phyloP scores from a whole-genome alignment of 2,797 vertebrate genomes.

The Ambastaia sidthimunki region DNA sequence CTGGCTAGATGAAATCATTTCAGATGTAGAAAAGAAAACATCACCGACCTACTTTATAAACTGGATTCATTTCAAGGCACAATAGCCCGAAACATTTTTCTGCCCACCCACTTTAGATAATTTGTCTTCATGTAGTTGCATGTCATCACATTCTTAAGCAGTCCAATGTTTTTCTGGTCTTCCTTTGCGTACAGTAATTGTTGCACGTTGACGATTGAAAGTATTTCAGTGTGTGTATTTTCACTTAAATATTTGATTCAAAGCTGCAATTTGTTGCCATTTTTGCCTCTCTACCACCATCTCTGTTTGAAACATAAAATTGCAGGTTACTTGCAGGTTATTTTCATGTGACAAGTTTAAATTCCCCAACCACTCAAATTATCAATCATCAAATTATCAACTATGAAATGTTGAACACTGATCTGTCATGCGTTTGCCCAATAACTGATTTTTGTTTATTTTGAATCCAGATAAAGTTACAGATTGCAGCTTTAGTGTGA shows the following conservation, averaged over 20 bases:
- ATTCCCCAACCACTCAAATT: too few relatives aligned
- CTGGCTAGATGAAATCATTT: slow-evolving; percentile 30
- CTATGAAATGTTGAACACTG: too few relatives aligned
- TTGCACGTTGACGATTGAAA: neutral
- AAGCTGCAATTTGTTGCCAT: too few relatives aligned
- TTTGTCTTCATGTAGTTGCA: slow-evolving; percentile 44
- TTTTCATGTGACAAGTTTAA: too few relatives aligned
- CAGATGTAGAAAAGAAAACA: slow-evolving; percentile 1
- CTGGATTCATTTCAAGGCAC: slow-evolving; percentile 41
- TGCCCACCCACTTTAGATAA: slow-evolving; percentile 42
- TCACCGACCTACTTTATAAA: slow-evolving; percentile 15
- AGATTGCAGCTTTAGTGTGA: too few relatives aligned
- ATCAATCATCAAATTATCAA: too few relatives aligned
- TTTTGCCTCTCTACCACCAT: too few relatives aligned
- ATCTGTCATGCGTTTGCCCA: neutral
- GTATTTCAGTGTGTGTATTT: neutral
- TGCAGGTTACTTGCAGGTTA: too few relatives aligned
- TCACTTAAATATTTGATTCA: too few relatives aligned
- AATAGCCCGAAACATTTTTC: slow-evolving; percentile 48
- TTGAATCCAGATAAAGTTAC: too few relatives aligned
- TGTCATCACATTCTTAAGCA: slow-evolving; percentile 40
- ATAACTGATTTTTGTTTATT: neutral
- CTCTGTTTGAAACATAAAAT: too few relatives aligned
- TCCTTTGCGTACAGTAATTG: too few relatives aligned
- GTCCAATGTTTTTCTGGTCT: neutral